Evolutionary conservation across 37 sponge, comb jelly and placozoan genomes (phyloP), one percentile per base, ranked within the genome.

Genomic region (Ephydatia muelleri): DNA sequence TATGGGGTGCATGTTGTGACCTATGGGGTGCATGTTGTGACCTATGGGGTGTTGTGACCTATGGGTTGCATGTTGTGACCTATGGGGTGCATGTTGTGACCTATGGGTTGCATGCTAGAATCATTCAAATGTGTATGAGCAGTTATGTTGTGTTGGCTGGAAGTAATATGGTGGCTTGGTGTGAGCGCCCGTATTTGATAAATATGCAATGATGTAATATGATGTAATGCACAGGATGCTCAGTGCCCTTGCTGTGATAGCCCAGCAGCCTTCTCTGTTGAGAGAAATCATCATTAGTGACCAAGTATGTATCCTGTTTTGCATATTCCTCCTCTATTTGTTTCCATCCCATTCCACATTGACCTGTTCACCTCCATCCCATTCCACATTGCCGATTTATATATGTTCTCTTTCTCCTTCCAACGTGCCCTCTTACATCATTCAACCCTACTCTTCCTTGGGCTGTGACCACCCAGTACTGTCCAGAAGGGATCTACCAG

Each of bases 201-300:
- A n/a, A n/a, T n/a, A n/a, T n/a, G n/a, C n/a, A n/a, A n/a, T n/a
- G n/a, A 25, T 74, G 36, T 33, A 3, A 32, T n/a, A n/a, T n/a
- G n/a, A n/a, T n/a, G n/a, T n/a, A n/a, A n/a, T n/a, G n/a, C 32
- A 19, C n/a, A 94, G 98, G 98, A 88, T 99, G 19, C 81, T 99
- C 27, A 94, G 94, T 88, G 98, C 99, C 13, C 85, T 99, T 29
- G 87, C 96, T 68, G 97, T 99, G 30, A 79, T 99, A 32, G 97
- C 97, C 14, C 94, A 97, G 75, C 39, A 66, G 38, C 94, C 94
- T 0, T 80, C 94, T 25, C 83, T 99, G 69, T 49, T 99, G 8
- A 86, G 97, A 74, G 33, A 95, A 12, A 92, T 99, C 49, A 65
- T 99, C 48, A 64, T 99, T 75, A 97, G 92, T 67, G 93, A 93